Evolutionary conservation across 2,797 vertebrate species (phyloP), one percentile per base, ranked within the genome.

Genomic region (Rallus crepitans): DNA sequence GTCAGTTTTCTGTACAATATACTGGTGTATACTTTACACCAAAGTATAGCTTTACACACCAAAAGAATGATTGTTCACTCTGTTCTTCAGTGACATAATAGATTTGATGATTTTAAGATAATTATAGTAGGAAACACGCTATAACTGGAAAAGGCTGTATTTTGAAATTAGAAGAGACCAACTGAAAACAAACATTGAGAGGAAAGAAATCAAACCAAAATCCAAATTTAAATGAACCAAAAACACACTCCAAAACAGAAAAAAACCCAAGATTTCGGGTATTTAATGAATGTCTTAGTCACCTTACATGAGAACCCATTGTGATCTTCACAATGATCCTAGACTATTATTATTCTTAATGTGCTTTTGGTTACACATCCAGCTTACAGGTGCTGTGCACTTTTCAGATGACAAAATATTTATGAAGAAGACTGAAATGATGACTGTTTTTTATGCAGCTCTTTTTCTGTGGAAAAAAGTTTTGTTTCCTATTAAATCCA

Each of bases 201-300:
- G 33, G 30, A 89, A 76, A 68, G 33, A 69, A 76, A 76, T 47
- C 9, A 33, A 82, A 37, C 28, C 5, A 55, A 33, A 82, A 47
- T 12, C 33, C 28, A 55, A 20, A 47, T 42, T 56, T 39, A 76
- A 42, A n/a, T 40, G 13, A 2, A 3, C n/a, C 11, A 59, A 16
- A 33, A 8, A 3, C 5, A 5, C 6, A 2, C 2, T 3, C 9
- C 27, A 18, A 61, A 70, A 19, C 8, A 56, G 11, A 24, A 53
- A 66, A 37, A 59, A 24, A 18, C 0, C 3, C 42, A 39, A 25
- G 12, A 8, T 59, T 81, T 39, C n/a, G 53, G 7, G 7, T 60
- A 9, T 47, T 68, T 47, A 33, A 53, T 0, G 0, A 57, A 39
- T 19, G 69, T 66, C 14, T 28, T 45, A 37, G 8, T 66, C 42